These are phyloP conservation scores for Mactra quadrangularis DNA, from an alignment of 1,140 invertebrate species.

Conservation along the genomic window DNA sequence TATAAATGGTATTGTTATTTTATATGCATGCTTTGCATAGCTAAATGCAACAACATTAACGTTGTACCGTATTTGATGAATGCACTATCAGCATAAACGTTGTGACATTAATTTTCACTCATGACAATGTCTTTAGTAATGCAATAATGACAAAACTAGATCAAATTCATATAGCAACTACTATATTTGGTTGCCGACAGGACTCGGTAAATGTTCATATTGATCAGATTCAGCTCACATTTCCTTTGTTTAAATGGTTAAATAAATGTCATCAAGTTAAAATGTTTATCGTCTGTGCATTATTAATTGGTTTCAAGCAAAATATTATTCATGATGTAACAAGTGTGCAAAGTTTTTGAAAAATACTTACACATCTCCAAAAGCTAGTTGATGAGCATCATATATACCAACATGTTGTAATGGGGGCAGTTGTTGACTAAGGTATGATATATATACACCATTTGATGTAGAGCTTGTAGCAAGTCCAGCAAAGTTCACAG, in stretches of 20 bases:
- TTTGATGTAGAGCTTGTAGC: slow-evolving; percentile 62
- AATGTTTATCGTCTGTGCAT: neutral
- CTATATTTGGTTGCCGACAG: neutral
- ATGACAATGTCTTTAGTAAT: slow-evolving; percentile 62
- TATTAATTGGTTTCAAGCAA: neutral
- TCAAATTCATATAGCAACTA: neutral
- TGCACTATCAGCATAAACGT: too few species aligned
- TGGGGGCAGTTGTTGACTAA: slow-evolving; percentile 63
- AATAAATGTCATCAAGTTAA: neutral
- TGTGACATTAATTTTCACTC: too few species aligned
- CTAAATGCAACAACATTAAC: too few species aligned
- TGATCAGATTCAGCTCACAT: neutral
- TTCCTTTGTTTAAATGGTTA: neutral
- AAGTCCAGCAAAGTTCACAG: slow-evolving; percentile 64
- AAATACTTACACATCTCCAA: slow-evolving; percentile 66
- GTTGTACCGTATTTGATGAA: too few species aligned
- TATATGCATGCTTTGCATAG: too few species aligned
- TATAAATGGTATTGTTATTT: too few species aligned
- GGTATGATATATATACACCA: slow-evolving; percentile 67
- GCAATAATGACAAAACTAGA: neutral
- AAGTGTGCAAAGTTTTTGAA: neutral
- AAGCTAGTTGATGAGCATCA: slow-evolving; percentile 45
- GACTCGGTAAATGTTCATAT: neutral
- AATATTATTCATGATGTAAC: neutral
- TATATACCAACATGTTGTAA: slow-evolving; percentile 55